Evolutionary conservation across 2,113 vertebrate species (phyloP).

Genomic region (Mellivora capensis): DNA sequence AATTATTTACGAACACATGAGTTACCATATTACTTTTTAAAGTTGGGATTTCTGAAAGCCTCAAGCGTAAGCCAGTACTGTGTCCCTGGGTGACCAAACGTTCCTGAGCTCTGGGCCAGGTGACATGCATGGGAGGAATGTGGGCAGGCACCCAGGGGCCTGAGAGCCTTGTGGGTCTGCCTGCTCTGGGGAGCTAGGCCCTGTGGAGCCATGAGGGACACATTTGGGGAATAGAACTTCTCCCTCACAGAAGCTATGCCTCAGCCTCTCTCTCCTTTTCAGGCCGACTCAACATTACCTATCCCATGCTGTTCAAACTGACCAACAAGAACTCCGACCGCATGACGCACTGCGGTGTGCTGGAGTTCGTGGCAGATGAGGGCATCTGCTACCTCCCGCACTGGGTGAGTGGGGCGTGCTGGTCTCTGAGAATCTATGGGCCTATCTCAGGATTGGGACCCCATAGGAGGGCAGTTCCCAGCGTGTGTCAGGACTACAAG

Average conservation of each 20-base stretch:
- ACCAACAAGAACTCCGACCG: conserved; percentile 98
- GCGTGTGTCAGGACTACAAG: fast-evolving
- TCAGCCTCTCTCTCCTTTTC: not conserved
- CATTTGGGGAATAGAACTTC: not conserved
- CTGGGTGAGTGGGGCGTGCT: conserved; percentile 87
- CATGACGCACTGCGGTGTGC: conserved; percentile 97
- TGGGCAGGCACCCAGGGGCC: not conserved
- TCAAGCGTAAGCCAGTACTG: not conserved
- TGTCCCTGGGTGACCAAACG: fast-evolving
- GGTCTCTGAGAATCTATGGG: not conserved
- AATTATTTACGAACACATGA: not conserved
- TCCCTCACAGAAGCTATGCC: not conserved
- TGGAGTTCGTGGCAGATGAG: conserved; percentile 98
- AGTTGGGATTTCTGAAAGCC: not conserved
- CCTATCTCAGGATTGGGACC: not conserved
- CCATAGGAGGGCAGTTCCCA: not conserved
- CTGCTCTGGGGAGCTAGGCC: not conserved
- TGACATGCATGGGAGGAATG: not conserved
- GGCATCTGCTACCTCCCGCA: conserved; percentile 98
- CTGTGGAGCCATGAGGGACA: not conserved
- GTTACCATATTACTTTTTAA: no score
- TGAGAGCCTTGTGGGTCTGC: not conserved
- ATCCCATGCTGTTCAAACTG: conserved; percentile 98
- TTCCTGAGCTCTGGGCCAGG: not conserved
- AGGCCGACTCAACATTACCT: conserved; percentile 98